Evolutionary conservation across 2,113 vertebrate genomes (phyloP).

Genomic region (Channa maculata): DNA sequence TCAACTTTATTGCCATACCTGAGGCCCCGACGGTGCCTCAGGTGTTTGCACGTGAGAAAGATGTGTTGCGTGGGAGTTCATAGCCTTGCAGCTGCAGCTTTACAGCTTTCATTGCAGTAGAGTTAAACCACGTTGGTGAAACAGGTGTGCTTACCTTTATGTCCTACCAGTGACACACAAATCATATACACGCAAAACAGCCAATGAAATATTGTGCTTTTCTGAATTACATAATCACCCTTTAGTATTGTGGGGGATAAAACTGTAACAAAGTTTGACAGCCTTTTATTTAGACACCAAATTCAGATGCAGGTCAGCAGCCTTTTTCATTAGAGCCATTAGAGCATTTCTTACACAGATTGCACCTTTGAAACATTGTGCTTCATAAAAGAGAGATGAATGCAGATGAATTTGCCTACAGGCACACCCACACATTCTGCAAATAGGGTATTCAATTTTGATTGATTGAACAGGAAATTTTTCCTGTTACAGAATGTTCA

Average conservation of each 20-base stretch:
- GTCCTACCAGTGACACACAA: not conserved
- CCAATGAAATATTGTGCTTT: not conserved
- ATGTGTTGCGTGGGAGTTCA: not conserved
- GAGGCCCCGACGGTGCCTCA: slow-evolving; percentile 9
- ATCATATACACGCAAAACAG: not conserved
- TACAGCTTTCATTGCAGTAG: slow-evolving; percentile 27
- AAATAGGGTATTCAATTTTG: slow-evolving; percentile 17
- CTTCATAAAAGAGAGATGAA: not conserved
- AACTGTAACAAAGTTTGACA: no score
- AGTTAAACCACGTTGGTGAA: not conserved
- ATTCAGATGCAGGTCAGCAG: not conserved
- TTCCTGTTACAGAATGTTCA: not conserved
- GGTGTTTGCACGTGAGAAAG: slow-evolving; percentile 1
- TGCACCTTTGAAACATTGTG: no score
- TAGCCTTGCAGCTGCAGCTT: slow-evolving; percentile 36
- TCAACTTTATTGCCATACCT: slow-evolving; percentile 16
- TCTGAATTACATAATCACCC: not conserved
- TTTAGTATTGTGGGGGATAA: not conserved
- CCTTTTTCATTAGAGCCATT: not conserved
- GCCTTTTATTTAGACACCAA: not conserved
- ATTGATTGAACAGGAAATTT: not conserved
- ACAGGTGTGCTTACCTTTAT: slow-evolving; percentile 45
- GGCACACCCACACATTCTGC: not conserved
- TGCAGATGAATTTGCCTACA: not conserved
- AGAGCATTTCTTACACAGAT: no score